Base-by-base conservation (phyloP, 2,797 vertebrate genomes). In the Neoniphon sammara region DNA sequence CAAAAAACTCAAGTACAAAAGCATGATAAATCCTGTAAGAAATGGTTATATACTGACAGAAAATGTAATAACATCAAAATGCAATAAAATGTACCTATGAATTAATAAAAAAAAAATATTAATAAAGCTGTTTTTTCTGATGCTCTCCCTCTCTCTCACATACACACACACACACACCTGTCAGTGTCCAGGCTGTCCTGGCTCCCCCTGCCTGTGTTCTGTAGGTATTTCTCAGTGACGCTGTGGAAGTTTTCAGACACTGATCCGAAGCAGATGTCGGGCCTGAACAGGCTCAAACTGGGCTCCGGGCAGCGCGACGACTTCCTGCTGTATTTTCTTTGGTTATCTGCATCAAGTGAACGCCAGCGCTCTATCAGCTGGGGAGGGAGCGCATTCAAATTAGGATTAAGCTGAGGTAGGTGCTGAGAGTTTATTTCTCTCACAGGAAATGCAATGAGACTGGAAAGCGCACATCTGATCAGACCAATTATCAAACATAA, bases 221-320 rank as follows among this genome's bases (percentile, higher is more conserved):
- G 73, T 63, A 95, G 83, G 72, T 93, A 99, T 53, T 91, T 89
- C 60, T 96, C 93, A 0, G 96, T 90, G 82, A 95, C 93, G 46
- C 54, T 70, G 46, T 96, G 91, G 80, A 99, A 99, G 0, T 91
- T 96, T 91, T 99, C 98, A 0, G 98, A 99, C 10, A 99, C 96
- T 0, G 98, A 98, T 0, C 95, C 96, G n/a, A 99, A 97, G 55
- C 93, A 92, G 72, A 95, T 87, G 61, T 99, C 97, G 0, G 98
- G 97, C 20, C 95, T 94, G 25, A 95, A 92, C 44, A 95, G 0
- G 5, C 95, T 86, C 44, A 98, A 88, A 31, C 95, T 93, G 0
- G 98, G 98, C 75, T 98, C 97, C 0, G 96, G 97, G 85, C 97
- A 97, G n/a, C 66, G 94, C 2, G 70, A 79, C 0, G 94, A 77